Base-by-base conservation (phyloP, 2,888 invertebrate genomes). In the Lasioglossum oenotherae region DNA sequence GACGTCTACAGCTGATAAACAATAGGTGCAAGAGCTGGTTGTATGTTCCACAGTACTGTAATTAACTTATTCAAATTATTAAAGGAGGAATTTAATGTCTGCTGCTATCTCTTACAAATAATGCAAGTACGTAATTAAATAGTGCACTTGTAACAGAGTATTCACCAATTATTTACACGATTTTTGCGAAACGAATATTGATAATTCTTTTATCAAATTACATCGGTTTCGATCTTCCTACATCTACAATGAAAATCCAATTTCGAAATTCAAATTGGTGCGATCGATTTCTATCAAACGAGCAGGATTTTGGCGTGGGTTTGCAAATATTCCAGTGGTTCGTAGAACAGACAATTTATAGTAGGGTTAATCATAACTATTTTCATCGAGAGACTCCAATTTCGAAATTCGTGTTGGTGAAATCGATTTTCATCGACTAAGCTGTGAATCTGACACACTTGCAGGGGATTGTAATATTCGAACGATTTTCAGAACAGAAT, bases 311-410 rank as follows among this genome's bases (percentile, higher is more conserved):
- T 4, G n/a, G n/a, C 41, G 19, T 8, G 1, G 19, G 27, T 12
- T 35, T 46, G 31, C 8, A 41, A 71, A 46, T 35, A 49, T 77
- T 27, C 4, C 1, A n/a, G 16, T 19, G 3, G n/a, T 27, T 46
- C 0, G 8, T 12, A 8, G n/a, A 27, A 27, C n/a, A n/a, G 16
- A 35, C 12, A 76, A 71, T 76, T 31, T 57, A 12, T n/a, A 12
- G 16, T 44, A 2, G n/a, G 16, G 71, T 69, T 77, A 77, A 82
- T 79, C 76, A 41, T 78, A 75, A 78, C 16, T 38, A 57, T 41
- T 60, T 44, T 46, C 31, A 46, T 19, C 14, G 14, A 74, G 27
- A 23, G 19, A 79, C 64, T 67, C 64, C 79, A 82, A 82, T 81
- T 85, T 88, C 23, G 23, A 23, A 10, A 53, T 53, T 53, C n/a